Percentiles rank a stretch among this genome's conserved stretches.
phyloP scores from a whole-genome alignment of 2,888 invertebrate genomes.

The Lasioglossum vierecki region DNA sequence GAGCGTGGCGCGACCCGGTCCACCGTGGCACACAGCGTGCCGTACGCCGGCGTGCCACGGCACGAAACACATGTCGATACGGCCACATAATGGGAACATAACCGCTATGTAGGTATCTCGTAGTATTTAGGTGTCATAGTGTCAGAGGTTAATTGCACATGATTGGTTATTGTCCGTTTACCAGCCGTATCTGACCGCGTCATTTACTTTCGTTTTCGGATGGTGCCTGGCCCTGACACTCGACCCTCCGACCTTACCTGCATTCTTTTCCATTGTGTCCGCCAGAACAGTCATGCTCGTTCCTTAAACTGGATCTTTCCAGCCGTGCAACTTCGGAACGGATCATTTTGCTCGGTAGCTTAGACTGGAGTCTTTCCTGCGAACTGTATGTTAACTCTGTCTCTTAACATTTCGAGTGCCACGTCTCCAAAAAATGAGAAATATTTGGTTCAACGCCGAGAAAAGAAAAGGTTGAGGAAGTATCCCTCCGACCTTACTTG shows the following conservation, averaged over 20 bases:
- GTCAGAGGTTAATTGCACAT: conserved; percentile 83
- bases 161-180: conserved; percentile 82
- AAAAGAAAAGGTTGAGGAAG: not conserved
- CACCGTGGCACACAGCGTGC: conserved; percentile 56
- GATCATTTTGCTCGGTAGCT: not conserved
- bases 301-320: not conserved
- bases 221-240: not conserved
- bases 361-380: not conserved
- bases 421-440: no score
- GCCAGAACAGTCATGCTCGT: not conserved
- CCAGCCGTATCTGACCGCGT: conserved; percentile 67
- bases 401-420: no score
- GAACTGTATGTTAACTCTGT: not conserved
- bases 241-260: not conserved
- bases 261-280: not conserved
- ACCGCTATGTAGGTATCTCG: conserved; percentile 75
- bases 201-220: conserved; percentile 75
- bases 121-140: conserved; percentile 82
- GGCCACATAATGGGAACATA: conserved; percentile 83
- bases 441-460: no score
- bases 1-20: conserved; percentile 35
- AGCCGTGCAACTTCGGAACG: not conserved
- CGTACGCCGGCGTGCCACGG: conserved; percentile 59
- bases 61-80: conserved; percentile 83
- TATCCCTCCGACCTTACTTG: not conserved